Base-by-base conservation (phyloP, 2,113 vertebrate species). In the Furnarius figulus region DNA sequence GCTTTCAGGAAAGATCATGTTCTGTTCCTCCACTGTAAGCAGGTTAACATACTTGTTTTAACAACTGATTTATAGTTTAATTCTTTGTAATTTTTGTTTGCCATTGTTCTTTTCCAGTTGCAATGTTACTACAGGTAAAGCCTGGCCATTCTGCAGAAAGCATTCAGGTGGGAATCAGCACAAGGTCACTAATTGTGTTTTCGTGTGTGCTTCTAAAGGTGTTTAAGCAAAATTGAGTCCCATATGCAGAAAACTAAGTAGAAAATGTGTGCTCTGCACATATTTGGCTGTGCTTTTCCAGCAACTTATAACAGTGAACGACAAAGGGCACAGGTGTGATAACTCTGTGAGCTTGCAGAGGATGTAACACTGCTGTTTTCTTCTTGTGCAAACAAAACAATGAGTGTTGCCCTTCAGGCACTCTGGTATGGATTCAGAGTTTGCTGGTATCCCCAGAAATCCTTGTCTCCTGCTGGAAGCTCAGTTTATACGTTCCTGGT, bases 401-500 rank as follows among this genome's bases (percentile, higher is more conserved):
- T 4, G 40, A 50, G 9, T 21, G 8, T 24, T 85, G 56, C 23
- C 27, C 31, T 16, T 40, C 59, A 74, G 53, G 6, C 9, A 7
- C 33, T 52, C n/a, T 1, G 7, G 17, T 50, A 25, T 0, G 4
- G 30, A 39, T 47, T 75, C 31, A 8, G 1, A 19, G 35, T 76
- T 71, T 72, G 61, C 61, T 78, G 56, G 13, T 65, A 35, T 42
- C 7, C 62, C 37, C 33, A 35, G 33, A 17, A 1, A 1, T 4
- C 9, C 55, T 42, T 50, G 18, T 33, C 13, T 79, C 7, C 42
- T n/a, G 27, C 40, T 68, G 52, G 61, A 37, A 82, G 39, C 39
- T 65, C 3, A 1, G 9, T 17, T 68, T 3, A 0, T 1, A 0
- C 0, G 0, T 16, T 78, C 20, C 16, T 10, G 1, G 4, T 22